phyloP scores from a whole-genome alignment of 2,888 invertebrate species.

The Drosophila pegasa region DNA sequence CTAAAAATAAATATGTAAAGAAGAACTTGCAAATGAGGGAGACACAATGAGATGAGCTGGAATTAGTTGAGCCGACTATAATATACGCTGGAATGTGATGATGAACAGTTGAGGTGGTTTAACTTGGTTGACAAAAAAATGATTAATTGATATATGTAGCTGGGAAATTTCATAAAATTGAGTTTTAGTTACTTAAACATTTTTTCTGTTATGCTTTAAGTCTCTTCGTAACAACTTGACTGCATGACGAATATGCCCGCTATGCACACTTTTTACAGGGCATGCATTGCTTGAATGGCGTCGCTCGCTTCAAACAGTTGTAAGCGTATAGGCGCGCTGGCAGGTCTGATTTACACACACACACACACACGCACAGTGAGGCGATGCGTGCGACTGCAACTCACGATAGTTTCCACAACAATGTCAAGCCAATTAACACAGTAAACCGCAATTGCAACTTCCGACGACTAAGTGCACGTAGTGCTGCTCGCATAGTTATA shows the following conservation, averaged over 20 bases:
- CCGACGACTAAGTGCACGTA: conserved; percentile 75
- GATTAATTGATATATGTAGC: too few relatives aligned
- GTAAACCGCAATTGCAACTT: conserved; percentile 76
- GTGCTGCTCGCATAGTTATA: conserved; percentile 43
- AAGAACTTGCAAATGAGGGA: too few relatives aligned
- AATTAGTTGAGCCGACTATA: too few relatives aligned
- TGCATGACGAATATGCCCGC: background rate
- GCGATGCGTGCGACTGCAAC: conserved; percentile 32
- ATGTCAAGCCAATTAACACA: conserved; percentile 76
- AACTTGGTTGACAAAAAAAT: too few relatives aligned
- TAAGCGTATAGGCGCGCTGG: conserved; percentile 16
- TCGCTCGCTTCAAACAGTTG: conserved; percentile 2
- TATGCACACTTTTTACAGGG: background rate
- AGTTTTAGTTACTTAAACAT: too few relatives aligned
- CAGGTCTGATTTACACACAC: conserved; percentile 15
- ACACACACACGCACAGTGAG: background rate
- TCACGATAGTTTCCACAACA: conserved; percentile 63
- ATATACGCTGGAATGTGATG: too few relatives aligned
- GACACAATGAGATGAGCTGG: too few relatives aligned
- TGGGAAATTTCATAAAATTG: too few relatives aligned
- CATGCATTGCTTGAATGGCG: background rate
- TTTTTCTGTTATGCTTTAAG: too few relatives aligned
- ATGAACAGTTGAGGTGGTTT: too few relatives aligned
- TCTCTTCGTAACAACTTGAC: background rate
- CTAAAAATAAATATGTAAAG: too few relatives aligned